Conservation (phyloP, 2,113 vertebrate species). For the Psittacula cyanocephala region DNA sequence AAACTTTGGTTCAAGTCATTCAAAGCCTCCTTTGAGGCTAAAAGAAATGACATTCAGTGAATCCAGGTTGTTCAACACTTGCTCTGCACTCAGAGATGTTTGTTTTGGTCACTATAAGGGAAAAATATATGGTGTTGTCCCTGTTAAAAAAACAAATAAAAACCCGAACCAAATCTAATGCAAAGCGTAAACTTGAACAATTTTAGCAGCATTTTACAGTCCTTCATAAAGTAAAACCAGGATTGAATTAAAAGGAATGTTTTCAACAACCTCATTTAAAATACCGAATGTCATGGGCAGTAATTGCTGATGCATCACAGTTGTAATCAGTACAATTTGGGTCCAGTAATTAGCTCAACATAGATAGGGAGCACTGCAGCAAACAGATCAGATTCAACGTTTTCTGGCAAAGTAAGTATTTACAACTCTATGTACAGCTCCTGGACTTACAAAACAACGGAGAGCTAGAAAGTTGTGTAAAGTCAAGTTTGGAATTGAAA, state of each 20-base stretch:
- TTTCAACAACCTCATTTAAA: conserved; percentile 40
- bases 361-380: not conserved
- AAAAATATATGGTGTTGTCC: not conserved
- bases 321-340: not conserved
- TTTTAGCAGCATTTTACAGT: conserved; percentile 73
- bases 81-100: not conserved
- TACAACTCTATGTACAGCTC: conserved; percentile 55
- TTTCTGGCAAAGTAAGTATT: conserved; percentile 42
- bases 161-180: not conserved
- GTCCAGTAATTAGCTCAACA: conserved; percentile 20
- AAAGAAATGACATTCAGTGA: not conserved
- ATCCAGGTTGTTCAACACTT: conserved; percentile 21
- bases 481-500: conserved; percentile 28
- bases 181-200: conserved; percentile 46
- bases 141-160: not conserved
- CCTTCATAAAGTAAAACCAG: conserved; percentile 64
- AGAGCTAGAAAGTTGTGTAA: conserved; percentile 39
- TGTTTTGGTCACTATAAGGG: conserved; percentile 8
- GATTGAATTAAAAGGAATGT: conserved; percentile 46
- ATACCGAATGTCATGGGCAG: not conserved
- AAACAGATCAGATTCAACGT: conserved; percentile 13
- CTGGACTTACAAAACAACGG: not conserved
- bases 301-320: not conserved
- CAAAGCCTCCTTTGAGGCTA: conserved; percentile 3
- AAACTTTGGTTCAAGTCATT: not conserved